Base-by-base conservation (phyloP, 1,140 invertebrate genomes). In the Nasonia longicornis region DNA sequence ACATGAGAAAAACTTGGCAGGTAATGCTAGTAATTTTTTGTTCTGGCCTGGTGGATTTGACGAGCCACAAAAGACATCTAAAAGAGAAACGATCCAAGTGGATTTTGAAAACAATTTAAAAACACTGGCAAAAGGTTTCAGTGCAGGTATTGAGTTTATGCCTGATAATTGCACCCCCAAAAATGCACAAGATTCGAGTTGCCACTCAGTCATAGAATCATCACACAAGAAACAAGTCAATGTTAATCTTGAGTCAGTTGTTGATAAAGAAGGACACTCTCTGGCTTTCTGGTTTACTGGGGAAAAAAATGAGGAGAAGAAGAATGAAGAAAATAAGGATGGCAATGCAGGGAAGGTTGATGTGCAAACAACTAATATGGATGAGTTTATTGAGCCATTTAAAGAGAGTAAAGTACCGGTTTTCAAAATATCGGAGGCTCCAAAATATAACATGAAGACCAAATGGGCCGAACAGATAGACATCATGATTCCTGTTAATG, bases 391-490 rank as follows among this genome's bases (percentile, higher is more conserved):
- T 38, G 85, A 90, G 26, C 83, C 89, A 20, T 85, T 91, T 7
- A 85, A 88, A 72, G 86, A 90, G 11, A 83, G 87, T 64, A 85
- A 89, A 31, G 89, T 92, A 71, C 92, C 92, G 2, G 85, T 93
- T 0, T 82, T 94, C 16, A 92, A 92, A 81, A 93, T 93, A 83
- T 83, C 87, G 6, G 85, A 88, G 20, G 83, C 73, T 48, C 80
- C 63, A 76, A 87, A 80, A 82, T 80, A 48, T 79, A 79, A 75
- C 75, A 85, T 79, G 1, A 89, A 88, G 79, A 93, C 93, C 12
- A 93, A 97, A 86, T 99, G 96, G 96, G 97, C 97, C 1, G 94
- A 97, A 86, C 93, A 95, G 87, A 92, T 98, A 66, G 95, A 98
- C 90, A 93, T 96, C 0, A 94, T 93, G 20, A 90, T 93, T 70